These are phyloP conservation scores for Rafetus swinhoei DNA, from an alignment of 2,113 vertebrate genomes.

Conservation along the genomic window DNA sequence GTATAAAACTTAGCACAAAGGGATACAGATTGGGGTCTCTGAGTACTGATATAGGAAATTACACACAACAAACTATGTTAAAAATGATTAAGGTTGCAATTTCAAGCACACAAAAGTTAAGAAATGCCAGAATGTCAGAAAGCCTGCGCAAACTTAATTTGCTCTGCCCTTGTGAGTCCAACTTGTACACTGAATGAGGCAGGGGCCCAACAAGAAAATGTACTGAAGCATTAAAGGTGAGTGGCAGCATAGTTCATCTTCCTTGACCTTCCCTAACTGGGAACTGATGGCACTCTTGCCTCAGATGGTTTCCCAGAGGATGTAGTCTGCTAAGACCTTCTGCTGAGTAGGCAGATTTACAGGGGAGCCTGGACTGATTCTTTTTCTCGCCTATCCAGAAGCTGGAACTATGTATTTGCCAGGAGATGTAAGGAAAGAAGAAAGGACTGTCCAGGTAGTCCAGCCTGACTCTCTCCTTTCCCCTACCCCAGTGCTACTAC, in stretches of 20 bases:
- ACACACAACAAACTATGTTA: not conserved
- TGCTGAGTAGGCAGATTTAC: not conserved
- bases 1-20: not conserved
- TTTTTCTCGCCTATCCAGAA: not conserved
- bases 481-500: not conserved
- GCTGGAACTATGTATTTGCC: not conserved
- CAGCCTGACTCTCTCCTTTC: not conserved
- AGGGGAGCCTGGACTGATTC: not conserved
- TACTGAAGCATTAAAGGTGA: not conserved
- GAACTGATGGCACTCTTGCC: not conserved
- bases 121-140: not conserved
- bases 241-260: not conserved
- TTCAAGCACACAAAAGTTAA: not conserved
- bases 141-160: too few species aligned
- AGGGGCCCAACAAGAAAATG: slow-evolving; percentile 23
- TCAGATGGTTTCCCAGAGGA: rapidly evolving
- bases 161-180: not conserved
- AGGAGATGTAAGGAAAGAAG: not conserved
- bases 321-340: rapidly evolving
- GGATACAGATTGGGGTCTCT: not conserved
- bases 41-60: not conserved
- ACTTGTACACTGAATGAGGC: slow-evolving; percentile 56
- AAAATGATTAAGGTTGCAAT: not conserved
- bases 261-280: not conserved
- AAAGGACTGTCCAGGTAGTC: not conserved